A percentile compares a stretch with the other conserved stretches of the same genome.
phyloP scores from a whole-genome alignment of 2,113 vertebrate species.

The Corythornis madagascariensis region DNA sequence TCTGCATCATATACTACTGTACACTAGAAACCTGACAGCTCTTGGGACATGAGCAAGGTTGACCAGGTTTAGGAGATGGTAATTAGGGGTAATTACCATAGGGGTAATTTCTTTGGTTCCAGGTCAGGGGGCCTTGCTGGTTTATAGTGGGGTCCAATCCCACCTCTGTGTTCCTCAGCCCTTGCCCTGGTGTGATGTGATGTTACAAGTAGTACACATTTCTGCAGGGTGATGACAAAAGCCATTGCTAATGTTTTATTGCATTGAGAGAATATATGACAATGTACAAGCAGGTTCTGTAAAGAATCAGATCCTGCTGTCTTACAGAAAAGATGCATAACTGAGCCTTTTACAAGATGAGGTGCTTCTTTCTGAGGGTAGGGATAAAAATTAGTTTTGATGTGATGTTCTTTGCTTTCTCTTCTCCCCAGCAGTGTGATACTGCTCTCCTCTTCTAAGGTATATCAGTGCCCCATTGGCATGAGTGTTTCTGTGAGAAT shows the following conservation, averaged over 20 bases:
- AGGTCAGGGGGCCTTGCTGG: accelerated
- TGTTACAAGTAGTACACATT: not conserved
- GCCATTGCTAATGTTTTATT: accelerated
- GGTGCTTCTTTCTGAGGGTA: not conserved
- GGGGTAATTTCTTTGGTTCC: not conserved
- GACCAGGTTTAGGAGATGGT: not conserved
- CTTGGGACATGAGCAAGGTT: not conserved
- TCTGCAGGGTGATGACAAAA: not conserved
- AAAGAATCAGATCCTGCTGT: not conserved
- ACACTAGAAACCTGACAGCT: not conserved
- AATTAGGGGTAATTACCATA: not conserved
- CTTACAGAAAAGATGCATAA: not conserved
- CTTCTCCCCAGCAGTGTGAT: not conserved
- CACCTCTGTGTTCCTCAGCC: not conserved
- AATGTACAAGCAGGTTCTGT: not conserved
- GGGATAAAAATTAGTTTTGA: not conserved
- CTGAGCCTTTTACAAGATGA: not conserved
- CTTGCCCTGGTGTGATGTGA: not conserved
- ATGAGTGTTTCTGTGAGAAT: not conserved
- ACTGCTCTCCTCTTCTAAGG: not conserved
- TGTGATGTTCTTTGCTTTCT: not conserved
- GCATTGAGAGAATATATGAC: not conserved
- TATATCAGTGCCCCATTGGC: not conserved
- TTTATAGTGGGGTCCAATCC: accelerated
- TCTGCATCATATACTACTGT: not conserved